phyloP scores from a whole-genome alignment of 2,113 vertebrate genomes.

The Crotalus helleri region DNA sequence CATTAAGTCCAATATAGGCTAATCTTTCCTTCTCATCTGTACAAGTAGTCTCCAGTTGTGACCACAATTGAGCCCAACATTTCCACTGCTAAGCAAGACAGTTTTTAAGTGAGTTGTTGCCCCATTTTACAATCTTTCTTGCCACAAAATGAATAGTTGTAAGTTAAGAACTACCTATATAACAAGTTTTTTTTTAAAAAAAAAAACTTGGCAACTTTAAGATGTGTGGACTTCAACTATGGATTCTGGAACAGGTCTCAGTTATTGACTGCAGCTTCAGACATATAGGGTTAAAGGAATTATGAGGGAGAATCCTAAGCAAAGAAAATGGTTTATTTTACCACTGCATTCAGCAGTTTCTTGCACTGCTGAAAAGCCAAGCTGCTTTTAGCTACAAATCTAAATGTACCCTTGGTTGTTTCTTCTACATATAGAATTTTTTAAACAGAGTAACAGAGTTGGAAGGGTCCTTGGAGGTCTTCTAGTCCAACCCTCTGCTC shows the following conservation, averaged over 20 bases:
- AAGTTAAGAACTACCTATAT: neutral
- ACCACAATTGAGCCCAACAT: too few species aligned
- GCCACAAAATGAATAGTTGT: too few species aligned
- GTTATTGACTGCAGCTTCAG: neutral
- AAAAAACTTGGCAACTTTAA: neutral
- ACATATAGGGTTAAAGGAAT: neutral
- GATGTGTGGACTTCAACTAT: neutral
- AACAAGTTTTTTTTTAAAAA: neutral
- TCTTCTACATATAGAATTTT: neutral
- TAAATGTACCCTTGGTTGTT: neutral
- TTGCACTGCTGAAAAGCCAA: neutral
- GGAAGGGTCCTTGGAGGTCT: too few species aligned
- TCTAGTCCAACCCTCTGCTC: too few species aligned
- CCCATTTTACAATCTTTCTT: too few species aligned
- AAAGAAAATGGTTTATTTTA: neutral
- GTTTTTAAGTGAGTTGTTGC: too few species aligned
- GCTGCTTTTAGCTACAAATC: neutral
- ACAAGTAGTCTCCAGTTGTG: too few species aligned
- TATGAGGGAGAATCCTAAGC: neutral
- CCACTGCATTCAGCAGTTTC: neutral
- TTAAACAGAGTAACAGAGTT: too few species aligned
- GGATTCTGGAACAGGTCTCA: neutral
- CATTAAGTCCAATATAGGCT: neutral
- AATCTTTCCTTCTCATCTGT: neutral
- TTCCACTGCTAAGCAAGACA: too few species aligned